These are phyloP conservation scores for Tragulus kanchil DNA, from an alignment of 2,113 vertebrate genomes.

Conservation along the genomic window DNA sequence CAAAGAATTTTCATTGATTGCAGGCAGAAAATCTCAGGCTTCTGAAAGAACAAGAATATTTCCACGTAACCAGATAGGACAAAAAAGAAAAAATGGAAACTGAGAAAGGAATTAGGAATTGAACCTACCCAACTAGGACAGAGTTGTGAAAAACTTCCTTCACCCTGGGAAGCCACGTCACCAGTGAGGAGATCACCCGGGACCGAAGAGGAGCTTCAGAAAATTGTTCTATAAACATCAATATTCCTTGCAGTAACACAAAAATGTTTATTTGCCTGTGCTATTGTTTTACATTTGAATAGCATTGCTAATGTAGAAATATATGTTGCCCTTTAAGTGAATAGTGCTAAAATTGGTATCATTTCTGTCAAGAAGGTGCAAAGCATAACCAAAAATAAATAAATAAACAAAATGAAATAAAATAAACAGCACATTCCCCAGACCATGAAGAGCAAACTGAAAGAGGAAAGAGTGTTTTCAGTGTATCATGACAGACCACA, in stretches of 20 bases:
- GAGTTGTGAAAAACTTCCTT: not conserved
- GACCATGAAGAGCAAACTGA: conserved; percentile 63
- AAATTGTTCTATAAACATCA: not conserved
- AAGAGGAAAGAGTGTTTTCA: conserved; percentile 75
- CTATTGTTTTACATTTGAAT: not conserved
- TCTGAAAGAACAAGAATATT: not conserved
- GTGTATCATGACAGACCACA: conserved; percentile 80
- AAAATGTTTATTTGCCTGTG: not conserved
- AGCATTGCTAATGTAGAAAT: conserved; percentile 26
- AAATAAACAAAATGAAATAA: conserved; percentile 18
- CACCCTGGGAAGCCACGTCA: not conserved
- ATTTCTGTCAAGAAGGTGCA: conserved; percentile 73
- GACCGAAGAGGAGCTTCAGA: not conserved
- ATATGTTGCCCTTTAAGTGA: conserved; percentile 51
- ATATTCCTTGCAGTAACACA: not conserved
- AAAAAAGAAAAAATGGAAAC: too few relatives aligned
- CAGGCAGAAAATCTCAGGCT: not conserved
- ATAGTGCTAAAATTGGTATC: conserved; percentile 35
- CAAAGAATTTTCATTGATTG: not conserved
- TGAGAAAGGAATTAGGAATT: not conserved
- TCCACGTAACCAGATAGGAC: not conserved
- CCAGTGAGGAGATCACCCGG: not conserved
- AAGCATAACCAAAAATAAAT: conserved; percentile 68
- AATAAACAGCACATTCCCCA: conserved; percentile 57
- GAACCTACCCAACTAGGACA: not conserved